Conservation (phyloP, 2,888 invertebrate species). For the Laothoe populi region DNA sequence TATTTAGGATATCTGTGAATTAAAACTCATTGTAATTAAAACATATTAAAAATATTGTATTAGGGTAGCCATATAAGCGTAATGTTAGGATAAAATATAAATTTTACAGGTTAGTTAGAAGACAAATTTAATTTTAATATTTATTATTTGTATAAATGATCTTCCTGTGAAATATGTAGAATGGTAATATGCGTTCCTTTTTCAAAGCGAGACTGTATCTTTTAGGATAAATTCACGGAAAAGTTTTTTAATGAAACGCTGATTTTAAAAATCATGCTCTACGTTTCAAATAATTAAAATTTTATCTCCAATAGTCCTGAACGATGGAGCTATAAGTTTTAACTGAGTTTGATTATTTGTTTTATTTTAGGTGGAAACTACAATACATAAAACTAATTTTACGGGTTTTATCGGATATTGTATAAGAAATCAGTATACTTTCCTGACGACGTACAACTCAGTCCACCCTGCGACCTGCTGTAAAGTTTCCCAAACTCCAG, state of each 20-base stretch:
- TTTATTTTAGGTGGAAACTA: too few species aligned
- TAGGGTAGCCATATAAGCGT: slow-evolving; percentile 31
- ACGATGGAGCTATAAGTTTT: neutral
- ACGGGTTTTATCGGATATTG: too few species aligned
- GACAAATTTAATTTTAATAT: slow-evolving; percentile 65
- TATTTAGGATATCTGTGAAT: slow-evolving; percentile 36
- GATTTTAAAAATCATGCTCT: neutral
- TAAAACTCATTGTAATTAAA: slow-evolving; percentile 39
- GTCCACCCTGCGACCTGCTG: too few species aligned
- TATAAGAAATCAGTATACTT: too few species aligned
- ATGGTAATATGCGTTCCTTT: slow-evolving; percentile 31
- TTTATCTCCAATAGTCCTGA: neutral
- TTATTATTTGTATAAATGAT: slow-evolving; percentile 49
- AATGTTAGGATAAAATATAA: slow-evolving; percentile 30
- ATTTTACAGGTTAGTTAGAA: slow-evolving; percentile 62
- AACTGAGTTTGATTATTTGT: neutral
- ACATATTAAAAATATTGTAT: slow-evolving; percentile 29
- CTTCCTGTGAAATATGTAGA: slow-evolving; percentile 55
- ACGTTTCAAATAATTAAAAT: neutral
- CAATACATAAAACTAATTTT: too few species aligned
- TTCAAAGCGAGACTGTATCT: slow-evolving; percentile 15
- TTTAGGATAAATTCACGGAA: neutral
- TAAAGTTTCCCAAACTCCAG: too few species aligned
- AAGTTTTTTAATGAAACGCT: neutral
- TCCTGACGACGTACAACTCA: too few species aligned